These are phyloP conservation scores for Monopterus albus DNA, from an alignment of 2,113 vertebrate genomes.

Conservation along the genomic window DNA sequence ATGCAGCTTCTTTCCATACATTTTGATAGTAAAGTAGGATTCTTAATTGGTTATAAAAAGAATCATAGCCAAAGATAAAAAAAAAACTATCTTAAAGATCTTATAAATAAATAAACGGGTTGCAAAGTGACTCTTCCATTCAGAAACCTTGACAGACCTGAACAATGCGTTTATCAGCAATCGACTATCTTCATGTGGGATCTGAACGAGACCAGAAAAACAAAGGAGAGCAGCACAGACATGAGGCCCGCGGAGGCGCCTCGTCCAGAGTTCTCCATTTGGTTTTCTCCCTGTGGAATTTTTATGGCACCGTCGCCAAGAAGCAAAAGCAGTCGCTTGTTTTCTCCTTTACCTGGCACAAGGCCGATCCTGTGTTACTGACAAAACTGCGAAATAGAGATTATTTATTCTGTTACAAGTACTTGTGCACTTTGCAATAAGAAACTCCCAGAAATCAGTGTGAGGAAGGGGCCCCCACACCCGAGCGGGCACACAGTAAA, in stretches of 20 bases:
- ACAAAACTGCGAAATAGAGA: conserved; percentile 84
- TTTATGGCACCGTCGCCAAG: conserved; percentile 74
- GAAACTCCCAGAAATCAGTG: conserved; percentile 80
- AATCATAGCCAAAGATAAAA: too few relatives aligned
- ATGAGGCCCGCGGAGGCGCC: background rate
- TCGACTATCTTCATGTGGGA: too few relatives aligned
- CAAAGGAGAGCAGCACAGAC: background rate
- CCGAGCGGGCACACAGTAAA: conserved; percentile 25
- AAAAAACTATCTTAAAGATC: too few relatives aligned
- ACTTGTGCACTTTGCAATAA: conserved; percentile 25
- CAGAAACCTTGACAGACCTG: too few relatives aligned
- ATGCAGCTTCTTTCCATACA: too few relatives aligned
- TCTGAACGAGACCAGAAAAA: background rate
- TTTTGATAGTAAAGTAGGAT: too few relatives aligned
- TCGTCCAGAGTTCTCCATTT: conserved; percentile 38
- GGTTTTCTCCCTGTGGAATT: conserved; percentile 71
- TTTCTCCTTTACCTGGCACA: conserved; percentile 38
- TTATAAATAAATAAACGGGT: too few relatives aligned
- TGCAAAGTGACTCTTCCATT: too few relatives aligned
- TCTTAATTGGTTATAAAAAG: too few relatives aligned
- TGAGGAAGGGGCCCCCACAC: conserved; percentile 74
- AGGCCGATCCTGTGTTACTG: conserved; percentile 77
- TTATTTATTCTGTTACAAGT: conserved; percentile 83
- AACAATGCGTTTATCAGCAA: too few relatives aligned
- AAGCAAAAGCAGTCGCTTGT: conserved; percentile 53